phyloP scores from a whole-genome alignment of 2,113 vertebrate genomes.

The Pantherophis guttatus region DNA sequence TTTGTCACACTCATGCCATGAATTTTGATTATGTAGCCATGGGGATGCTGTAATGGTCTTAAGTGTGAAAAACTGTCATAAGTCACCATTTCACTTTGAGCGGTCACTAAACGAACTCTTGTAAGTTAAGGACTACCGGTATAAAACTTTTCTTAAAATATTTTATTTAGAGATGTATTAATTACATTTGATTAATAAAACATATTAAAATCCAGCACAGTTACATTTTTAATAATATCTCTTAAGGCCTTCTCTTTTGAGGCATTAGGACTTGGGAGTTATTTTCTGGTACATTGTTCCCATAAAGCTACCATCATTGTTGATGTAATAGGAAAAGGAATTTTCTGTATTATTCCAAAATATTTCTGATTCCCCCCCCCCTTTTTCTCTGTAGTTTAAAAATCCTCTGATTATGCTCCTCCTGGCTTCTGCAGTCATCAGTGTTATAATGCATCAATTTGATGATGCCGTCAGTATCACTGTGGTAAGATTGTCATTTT shows the following conservation, averaged over 20 bases:
- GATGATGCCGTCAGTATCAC: constrained; percentile 99
- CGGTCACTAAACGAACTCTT: not conserved
- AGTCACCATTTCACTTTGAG: not conserved
- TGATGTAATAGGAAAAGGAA: not conserved
- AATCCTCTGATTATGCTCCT: constrained; percentile 97
- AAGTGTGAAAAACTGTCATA: not conserved
- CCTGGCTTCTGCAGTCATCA: constrained; percentile 96
- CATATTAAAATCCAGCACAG: not conserved
- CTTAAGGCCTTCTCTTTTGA: not conserved
- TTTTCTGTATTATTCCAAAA: constrained; percentile 9
- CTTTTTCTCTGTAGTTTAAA: constrained; percentile 84
- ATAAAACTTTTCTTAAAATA: not conserved
- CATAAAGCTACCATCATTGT: not conserved
- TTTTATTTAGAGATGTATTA: not conserved
- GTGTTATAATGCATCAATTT: constrained; percentile 94
- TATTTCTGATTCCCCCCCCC: constrained; percentile 15
- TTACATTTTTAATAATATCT: not conserved
- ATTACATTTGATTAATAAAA: not conserved
- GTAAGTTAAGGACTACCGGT: no score
- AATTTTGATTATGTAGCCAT: not conserved
- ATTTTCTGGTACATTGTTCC: not conserved
- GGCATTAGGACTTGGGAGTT: not conserved
- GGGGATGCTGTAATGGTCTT: not conserved
- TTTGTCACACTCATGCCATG: not conserved
- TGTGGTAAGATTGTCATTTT: constrained; percentile 78